Conservation (phyloP, 1,140 invertebrate genomes). For the Patella vulgata region DNA sequence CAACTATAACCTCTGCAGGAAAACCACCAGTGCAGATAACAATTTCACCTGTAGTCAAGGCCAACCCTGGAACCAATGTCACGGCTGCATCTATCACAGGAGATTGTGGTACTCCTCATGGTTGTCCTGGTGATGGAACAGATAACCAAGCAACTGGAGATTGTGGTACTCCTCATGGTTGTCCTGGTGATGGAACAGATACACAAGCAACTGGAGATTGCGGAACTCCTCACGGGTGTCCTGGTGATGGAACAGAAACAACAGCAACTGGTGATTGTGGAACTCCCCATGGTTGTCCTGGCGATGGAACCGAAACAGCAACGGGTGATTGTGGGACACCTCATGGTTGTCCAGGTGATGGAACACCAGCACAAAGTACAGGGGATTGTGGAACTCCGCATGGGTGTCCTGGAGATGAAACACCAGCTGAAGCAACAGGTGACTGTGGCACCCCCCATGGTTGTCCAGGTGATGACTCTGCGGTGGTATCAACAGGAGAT, state of each 20-base stretch:
- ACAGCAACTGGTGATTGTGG: conserved; percentile 27
- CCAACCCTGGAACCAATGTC: neutral
- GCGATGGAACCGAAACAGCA: conserved; percentile 22
- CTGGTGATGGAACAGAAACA: conserved; percentile 18
- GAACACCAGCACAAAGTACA: conserved; percentile 20
- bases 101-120: conserved; percentile 29
- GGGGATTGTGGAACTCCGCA: conserved; percentile 33
- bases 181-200: conserved; percentile 7
- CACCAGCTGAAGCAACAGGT: conserved; percentile 19
- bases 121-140: conserved; percentile 30
- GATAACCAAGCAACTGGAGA: conserved; percentile 16
- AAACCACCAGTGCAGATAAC: conserved; percentile 53
- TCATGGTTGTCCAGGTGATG: conserved; percentile 28
- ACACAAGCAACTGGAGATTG: conserved; percentile 17
- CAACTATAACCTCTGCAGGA: conserved; percentile 8
- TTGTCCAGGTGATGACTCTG: conserved; percentile 19
- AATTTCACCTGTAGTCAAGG: conserved; percentile 40
- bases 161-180: conserved; percentile 25
- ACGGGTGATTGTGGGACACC: conserved; percentile 20
- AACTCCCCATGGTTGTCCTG: conserved; percentile 27
- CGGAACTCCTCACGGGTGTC: conserved; percentile 32
- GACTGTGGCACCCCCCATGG: conserved; percentile 26
- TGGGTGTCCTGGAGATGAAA: conserved; percentile 31
- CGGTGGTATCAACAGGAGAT: conserved; percentile 22
- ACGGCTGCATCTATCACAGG: neutral